phyloP scores from a whole-genome alignment of 2,888 invertebrate genomes.

The Macrostomum cliftonense region DNA sequence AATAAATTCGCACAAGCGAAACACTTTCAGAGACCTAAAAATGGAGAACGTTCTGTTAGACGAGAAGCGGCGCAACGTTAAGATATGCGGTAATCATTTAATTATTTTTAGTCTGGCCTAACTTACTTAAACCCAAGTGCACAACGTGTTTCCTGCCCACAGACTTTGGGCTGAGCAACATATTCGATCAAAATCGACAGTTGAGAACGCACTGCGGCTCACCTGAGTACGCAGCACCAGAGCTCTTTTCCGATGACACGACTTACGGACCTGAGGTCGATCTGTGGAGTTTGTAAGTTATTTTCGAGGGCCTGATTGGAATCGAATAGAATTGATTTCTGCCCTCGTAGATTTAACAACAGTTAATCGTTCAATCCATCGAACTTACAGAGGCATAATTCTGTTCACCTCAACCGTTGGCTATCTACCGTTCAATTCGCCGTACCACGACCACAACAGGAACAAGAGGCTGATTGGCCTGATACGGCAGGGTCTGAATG shows the following conservation, averaged over 20 bases:
- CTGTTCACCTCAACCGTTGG: slow-evolving; percentile 57
- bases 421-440: slow-evolving; percentile 47
- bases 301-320: no score
- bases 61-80: slow-evolving; percentile 48
- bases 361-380: no score
- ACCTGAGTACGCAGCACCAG: slow-evolving; percentile 59
- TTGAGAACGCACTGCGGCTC: slow-evolving; percentile 58
- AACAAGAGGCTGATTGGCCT: slow-evolving; percentile 47
- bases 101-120: no score
- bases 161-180: slow-evolving; percentile 58
- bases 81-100: slow-evolving; percentile 53
- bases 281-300: slow-evolving; percentile 54
- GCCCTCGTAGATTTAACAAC: no score
- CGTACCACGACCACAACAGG: slow-evolving; percentile 39
- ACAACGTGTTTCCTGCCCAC: no score
- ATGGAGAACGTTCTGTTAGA: slow-evolving; percentile 62
- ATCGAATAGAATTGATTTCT: no score
- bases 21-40: slow-evolving; percentile 52
- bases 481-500: slow-evolving; percentile 49
- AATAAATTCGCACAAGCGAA: no score
- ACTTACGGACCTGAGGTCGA: slow-evolving; percentile 58
- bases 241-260: slow-evolving; percentile 50
- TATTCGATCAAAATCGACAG: slow-evolving; percentile 45
- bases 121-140: no score
- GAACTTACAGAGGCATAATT: slow-evolving; percentile 51